Percentiles rank a stretch among this genome's conserved stretches.
Conservation (phyloP, 2,888 invertebrate species). For the Hololepta plana region DNA sequence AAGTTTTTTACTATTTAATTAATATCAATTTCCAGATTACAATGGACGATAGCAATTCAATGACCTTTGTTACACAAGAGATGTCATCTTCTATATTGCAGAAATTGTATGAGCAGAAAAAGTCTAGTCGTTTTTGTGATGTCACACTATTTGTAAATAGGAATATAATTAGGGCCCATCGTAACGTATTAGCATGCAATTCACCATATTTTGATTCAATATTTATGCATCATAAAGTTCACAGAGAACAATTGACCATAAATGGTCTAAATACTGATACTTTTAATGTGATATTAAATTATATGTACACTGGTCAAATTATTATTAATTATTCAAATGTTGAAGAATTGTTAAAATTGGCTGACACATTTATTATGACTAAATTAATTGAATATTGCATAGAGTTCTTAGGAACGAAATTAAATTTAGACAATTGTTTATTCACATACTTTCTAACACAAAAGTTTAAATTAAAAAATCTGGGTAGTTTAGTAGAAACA, state of each 20-base stretch:
- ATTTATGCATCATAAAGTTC: slow-evolving; percentile 33
- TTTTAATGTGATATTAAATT: slow-evolving; percentile 39
- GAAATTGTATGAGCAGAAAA: slow-evolving; percentile 30
- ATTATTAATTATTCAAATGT: slow-evolving; percentile 40
- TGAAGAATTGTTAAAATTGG: slow-evolving; percentile 38
- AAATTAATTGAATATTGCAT: slow-evolving; percentile 43
- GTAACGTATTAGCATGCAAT: slow-evolving; percentile 41
- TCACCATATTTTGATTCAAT: slow-evolving; percentile 47
- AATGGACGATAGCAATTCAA: slow-evolving; percentile 21
- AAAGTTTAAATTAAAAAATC: slow-evolving; percentile 35
- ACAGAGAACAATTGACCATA: slow-evolving; percentile 34
- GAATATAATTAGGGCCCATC: slow-evolving; percentile 37
- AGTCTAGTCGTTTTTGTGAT: slow-evolving; percentile 39
- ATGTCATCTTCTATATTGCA: slow-evolving; percentile 22
- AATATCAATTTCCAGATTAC: slow-evolving; percentile 5
- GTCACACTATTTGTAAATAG: slow-evolving; percentile 38
- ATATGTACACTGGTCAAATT: slow-evolving; percentile 44
- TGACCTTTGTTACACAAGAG: slow-evolving; percentile 25
- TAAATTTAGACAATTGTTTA: slow-evolving; percentile 42
- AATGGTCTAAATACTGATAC: slow-evolving; percentile 37
- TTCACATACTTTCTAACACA: slow-evolving; percentile 39
- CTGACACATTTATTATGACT: slow-evolving; percentile 41
- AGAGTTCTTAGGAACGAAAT: slow-evolving; percentile 40
- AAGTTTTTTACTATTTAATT: slow-evolving; percentile 5
- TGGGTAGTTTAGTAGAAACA: slow-evolving; percentile 34